Percentiles rank a stretch among this genome's conserved stretches.
Evolutionary conservation across 2,888 invertebrate genomes (phyloP).

Genomic region (Criorhina ranunculi): DNA sequence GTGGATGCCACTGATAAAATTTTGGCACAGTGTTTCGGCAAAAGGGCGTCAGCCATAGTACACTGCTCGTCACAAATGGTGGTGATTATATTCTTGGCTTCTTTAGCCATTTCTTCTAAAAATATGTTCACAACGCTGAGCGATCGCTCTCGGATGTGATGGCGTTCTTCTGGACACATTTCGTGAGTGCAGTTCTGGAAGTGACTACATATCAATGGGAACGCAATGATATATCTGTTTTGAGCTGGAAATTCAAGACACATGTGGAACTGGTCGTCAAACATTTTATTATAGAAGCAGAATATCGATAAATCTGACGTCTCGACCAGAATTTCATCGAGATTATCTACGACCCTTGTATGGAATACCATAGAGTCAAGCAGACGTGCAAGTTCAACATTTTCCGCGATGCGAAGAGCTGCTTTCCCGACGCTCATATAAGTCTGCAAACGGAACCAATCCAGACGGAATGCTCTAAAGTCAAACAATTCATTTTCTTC

Average conservation of each 20-base stretch:
- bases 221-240: constrained; percentile 98
- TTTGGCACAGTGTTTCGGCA: constrained; percentile 98
- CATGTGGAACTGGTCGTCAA: constrained; percentile 99
- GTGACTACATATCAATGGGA: constrained; percentile 98
- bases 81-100: constrained; percentile 99
- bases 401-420: constrained; percentile 91
- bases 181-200: constrained; percentile 99
- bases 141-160: constrained; percentile 97
- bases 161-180: constrained; percentile 98
- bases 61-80: constrained; percentile 99
- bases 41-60: constrained; percentile 96
- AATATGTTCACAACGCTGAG: constrained; percentile 98
- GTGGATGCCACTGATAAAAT: constrained; percentile 94
- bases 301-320: constrained; percentile 98
- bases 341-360: constrained; percentile 98
- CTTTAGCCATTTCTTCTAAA: constrained; percentile 99
- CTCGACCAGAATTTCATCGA: constrained; percentile 98
- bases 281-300: constrained; percentile 98
- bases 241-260: constrained; percentile 99
- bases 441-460: constrained; percentile 99
- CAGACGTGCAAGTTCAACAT: constrained; percentile 94
- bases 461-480: constrained; percentile 96
- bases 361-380: constrained; percentile 98
- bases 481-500: constrained; percentile 98
- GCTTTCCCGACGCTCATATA: constrained; percentile 95